Evolutionary conservation across 2,888 invertebrate species (phyloP), one percentile per base, ranked within the genome.

Genomic region (Pristionchus entomophagus): DNA sequence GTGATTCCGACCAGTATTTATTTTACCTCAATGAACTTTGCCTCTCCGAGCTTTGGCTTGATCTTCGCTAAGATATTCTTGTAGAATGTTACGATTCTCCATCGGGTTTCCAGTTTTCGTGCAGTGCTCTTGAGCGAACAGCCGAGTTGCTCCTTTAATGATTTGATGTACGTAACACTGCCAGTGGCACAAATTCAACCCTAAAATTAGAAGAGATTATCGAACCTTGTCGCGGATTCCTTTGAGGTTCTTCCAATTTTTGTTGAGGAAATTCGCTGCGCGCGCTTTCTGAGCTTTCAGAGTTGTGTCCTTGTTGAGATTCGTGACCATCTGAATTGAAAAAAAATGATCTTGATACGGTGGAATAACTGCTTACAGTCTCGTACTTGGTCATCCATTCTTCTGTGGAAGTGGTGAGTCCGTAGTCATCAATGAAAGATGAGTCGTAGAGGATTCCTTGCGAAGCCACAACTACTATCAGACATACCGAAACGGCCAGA

Each of bases 301-400:
- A 45, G 73, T 73, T 26, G 5, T 73, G 22, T 73, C 73, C 73
- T 73, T 73, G 73, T 73, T 73, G n/a, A 73, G 73, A 26, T 73
- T 73, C 6, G n/a, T 41, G 1, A 73, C 38, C 73, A 73, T 73
- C 73, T 73, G 8, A 22, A n/a, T 22, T 19, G 32, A 17, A n/a
- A n/a, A n/a, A n/a, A n/a, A n/a, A n/a, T n/a, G n/a, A n/a, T n/a
- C n/a, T n/a, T n/a, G n/a, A 35, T n/a, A 35, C 32, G 19, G 14
- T 6, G 14, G 35, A 41, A 4, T 45, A 45, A 10, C 8, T 45
- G 14, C n/a, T 10, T 45, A 41, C 73, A 38, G 73, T 73, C 26
- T 73, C 45, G 41, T 73, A 73, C 73, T 73, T 73, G 1, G 6
- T 73, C 0, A 12, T n/a, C 73, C 56, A 56, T n/a, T 56, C 56